These are phyloP conservation scores for Pyralis farinalis DNA, from an alignment of 2,888 invertebrate species.

Conservation along the genomic window DNA sequence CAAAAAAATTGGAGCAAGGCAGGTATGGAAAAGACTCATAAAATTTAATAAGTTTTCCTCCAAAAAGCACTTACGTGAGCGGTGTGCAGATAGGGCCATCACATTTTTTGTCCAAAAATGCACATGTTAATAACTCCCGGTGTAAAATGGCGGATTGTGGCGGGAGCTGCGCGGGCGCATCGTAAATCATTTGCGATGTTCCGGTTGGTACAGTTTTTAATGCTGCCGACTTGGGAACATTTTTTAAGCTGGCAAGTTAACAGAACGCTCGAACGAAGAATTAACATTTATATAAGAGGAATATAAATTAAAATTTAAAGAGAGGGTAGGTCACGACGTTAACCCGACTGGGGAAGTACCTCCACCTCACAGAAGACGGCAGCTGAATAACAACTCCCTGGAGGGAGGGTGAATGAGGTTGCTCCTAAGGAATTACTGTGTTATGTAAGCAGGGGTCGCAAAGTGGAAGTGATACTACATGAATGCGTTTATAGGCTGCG, in stretches of 20 bases:
- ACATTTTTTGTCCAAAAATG: constrained; percentile 39
- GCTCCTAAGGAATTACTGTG: too few relatives aligned
- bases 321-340: too few relatives aligned
- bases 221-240: constrained; percentile 1
- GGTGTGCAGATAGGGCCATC: constrained; percentile 55
- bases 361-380: too few relatives aligned
- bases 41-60: constrained; percentile 78
- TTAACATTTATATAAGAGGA: too few relatives aligned
- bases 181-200: constrained; percentile 33
- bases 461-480: too few relatives aligned
- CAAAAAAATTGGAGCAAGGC: constrained; percentile 77
- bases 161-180: constrained; percentile 24
- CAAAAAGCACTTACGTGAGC: constrained; percentile 70
- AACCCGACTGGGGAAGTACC: too few relatives aligned
- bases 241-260: background rate
- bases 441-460: too few relatives aligned
- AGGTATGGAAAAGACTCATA: constrained; percentile 75
- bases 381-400: too few relatives aligned
- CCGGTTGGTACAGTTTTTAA: constrained; percentile 15
- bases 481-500: too few relatives aligned
- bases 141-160: constrained; percentile 41
- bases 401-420: too few relatives aligned
- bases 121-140: constrained; percentile 46
- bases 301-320: too few relatives aligned
- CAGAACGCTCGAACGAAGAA: too few relatives aligned